These are phyloP conservation scores for Myanophis thanlyinensis DNA, from an alignment of 2,113 vertebrate species.

Conservation along the genomic window DNA sequence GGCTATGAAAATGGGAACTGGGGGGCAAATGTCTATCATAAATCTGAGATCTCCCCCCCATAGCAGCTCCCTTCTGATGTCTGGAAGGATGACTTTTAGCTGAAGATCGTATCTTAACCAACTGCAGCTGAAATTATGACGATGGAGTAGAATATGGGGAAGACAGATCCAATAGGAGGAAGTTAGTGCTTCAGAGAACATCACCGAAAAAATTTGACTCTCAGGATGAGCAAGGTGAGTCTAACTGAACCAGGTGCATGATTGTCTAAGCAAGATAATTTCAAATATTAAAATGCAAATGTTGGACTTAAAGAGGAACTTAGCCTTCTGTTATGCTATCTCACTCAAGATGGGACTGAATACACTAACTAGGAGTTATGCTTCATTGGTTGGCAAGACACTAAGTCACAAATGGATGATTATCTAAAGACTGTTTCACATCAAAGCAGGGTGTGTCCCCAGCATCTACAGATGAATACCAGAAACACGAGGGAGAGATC, in stretches of 20 bases:
- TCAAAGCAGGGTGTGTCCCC: background rate
- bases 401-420: conserved; percentile 1
- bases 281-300: background rate
- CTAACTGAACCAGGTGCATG: background rate
- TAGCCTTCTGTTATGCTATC: conserved; percentile 22
- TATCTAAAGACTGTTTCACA: background rate
- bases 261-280: background rate
- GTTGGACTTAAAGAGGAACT: background rate
- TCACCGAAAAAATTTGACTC: background rate
- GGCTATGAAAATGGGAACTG: background rate
- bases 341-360: conserved; percentile 7
- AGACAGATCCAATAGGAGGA: background rate
- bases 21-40: background rate
- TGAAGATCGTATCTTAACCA: background rate
- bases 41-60: background rate
- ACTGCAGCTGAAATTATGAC: background rate
- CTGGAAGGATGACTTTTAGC: background rate
- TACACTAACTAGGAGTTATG: conserved; percentile 30
- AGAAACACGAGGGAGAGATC: background rate
- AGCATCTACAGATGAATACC: background rate
- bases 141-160: background rate
- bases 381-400: background rate
- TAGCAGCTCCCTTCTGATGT: background rate
- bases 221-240: background rate
- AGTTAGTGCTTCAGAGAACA: background rate